Evolutionary conservation across 2,888 invertebrate genomes (phyloP).

Genomic region (Endomychus coccineus): DNA sequence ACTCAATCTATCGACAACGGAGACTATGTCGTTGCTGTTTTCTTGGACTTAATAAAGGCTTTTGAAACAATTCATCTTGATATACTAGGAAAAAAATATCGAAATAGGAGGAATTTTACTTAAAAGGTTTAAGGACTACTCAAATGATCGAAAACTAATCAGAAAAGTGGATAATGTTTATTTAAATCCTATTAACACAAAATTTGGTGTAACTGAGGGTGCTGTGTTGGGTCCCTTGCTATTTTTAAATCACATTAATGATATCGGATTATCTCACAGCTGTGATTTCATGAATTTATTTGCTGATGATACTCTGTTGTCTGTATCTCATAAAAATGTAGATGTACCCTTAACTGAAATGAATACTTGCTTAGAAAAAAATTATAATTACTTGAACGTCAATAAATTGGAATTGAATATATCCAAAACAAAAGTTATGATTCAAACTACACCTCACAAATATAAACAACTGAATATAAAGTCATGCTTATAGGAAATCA

Average conservation of each 20-base stretch:
- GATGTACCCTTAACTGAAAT: neutral
- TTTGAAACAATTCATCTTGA: too few species aligned
- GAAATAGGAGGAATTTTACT: too few species aligned
- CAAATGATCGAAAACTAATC: conserved; percentile 4
- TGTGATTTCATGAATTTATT: conserved; percentile 5
- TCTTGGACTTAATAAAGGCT: too few species aligned
- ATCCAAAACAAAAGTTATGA: conserved; percentile 2
- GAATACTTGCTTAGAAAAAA: neutral
- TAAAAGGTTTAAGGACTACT: conserved; percentile 4
- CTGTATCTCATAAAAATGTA: neutral
- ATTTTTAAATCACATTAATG: conserved; percentile 3
- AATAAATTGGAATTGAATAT: neutral
- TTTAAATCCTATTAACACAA: neutral
- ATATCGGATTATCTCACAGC: neutral
- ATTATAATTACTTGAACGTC: neutral
- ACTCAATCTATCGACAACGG: too few species aligned
- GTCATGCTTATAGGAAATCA: conserved; percentile 2
- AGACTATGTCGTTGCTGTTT: too few species aligned
- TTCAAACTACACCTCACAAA: neutral
- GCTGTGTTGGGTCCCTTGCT: conserved; percentile 1
- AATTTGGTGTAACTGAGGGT: conserved; percentile 5
- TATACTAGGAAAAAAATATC: too few species aligned
- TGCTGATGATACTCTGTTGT: conserved; percentile 3
- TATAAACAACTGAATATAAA: conserved; percentile 3
- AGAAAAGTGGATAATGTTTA: neutral